Percentiles rank a stretch among this genome's conserved stretches.
These are phyloP conservation scores for Coremacera marginata DNA, from an alignment of 2,888 invertebrate species.

Conservation along the genomic window DNA sequence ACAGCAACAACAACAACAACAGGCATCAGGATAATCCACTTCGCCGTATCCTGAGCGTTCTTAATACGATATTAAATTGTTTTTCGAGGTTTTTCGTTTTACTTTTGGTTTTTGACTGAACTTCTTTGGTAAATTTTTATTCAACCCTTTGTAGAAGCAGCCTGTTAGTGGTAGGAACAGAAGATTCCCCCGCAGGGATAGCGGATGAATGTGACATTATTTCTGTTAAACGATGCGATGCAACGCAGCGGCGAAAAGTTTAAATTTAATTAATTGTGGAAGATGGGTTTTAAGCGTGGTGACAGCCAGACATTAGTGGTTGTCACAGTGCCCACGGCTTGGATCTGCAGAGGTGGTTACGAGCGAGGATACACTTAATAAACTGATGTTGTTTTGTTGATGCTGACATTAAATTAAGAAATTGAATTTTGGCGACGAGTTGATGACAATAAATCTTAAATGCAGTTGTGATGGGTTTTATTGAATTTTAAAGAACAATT, in stretches of 20 bases:
- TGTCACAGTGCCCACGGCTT: not conserved
- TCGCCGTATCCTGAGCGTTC: slow-evolving; percentile 41
- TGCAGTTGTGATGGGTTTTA: not conserved
- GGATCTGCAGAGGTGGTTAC: too few species aligned
- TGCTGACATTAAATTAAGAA: slow-evolving; percentile 36
- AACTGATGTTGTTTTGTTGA: slow-evolving; percentile 34
- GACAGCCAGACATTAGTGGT: slow-evolving; percentile 24
- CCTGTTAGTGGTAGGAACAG: not conserved
- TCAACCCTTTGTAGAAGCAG: not conserved
- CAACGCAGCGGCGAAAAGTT: slow-evolving; percentile 19
- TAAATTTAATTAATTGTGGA: slow-evolving; percentile 34
- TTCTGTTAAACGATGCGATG: slow-evolving; percentile 20
- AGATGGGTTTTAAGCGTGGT: not conserved
- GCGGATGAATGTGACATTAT: slow-evolving; percentile 1
- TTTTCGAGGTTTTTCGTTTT: slow-evolving; percentile 31
- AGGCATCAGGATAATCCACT: slow-evolving; percentile 1
- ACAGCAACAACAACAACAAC: slow-evolving; percentile 20
- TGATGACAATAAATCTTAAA: slow-evolving; percentile 20
- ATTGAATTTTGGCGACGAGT: slow-evolving; percentile 19
- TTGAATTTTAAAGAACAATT: not conserved
- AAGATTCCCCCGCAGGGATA: not conserved
- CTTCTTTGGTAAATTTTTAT: not conserved
- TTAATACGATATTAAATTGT: slow-evolving; percentile 48
- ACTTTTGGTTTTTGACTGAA: not conserved
- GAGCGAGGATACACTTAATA: slow-evolving; percentile 14